Conservation (phyloP, 2,888 invertebrate genomes). For the Gasteruption jaculator region DNA sequence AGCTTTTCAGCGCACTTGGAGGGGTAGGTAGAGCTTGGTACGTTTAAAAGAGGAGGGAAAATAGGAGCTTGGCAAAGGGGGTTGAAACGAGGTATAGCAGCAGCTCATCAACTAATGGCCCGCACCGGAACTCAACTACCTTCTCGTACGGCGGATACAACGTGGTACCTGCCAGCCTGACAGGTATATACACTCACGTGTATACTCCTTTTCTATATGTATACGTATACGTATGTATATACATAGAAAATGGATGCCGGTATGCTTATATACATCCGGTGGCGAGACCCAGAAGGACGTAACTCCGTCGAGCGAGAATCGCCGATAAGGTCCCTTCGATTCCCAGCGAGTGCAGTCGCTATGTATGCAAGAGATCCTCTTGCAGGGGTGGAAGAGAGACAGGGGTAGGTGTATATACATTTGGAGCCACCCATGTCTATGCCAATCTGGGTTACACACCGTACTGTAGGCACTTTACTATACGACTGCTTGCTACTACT, state of each 20-base stretch:
- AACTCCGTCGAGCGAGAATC: too few relatives aligned
- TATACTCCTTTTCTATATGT: too few relatives aligned
- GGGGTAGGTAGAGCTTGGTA: too few relatives aligned
- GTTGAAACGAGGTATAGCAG: constrained; percentile 21
- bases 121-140: constrained; percentile 48
- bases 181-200: constrained; percentile 20
- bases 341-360: too few relatives aligned
- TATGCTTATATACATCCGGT: too few relatives aligned
- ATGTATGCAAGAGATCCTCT: too few relatives aligned
- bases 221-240: constrained; percentile 10
- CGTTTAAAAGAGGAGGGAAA: too few relatives aligned
- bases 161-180: constrained; percentile 20
- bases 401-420: too few relatives aligned
- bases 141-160: constrained; percentile 29
- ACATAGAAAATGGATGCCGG: constrained; percentile 10
- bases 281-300: too few relatives aligned
- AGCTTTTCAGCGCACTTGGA: constrained; percentile 38
- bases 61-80: constrained; percentile 17
- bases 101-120: constrained; percentile 52
- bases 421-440: too few relatives aligned
- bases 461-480: neutral
- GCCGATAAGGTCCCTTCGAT: too few relatives aligned
- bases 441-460: constrained; percentile 25
- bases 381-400: too few relatives aligned
- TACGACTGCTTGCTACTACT: constrained; percentile 15